phyloP scores from a whole-genome alignment of 1,140 invertebrate genomes.

The Himalopsyche phryganea region DNA sequence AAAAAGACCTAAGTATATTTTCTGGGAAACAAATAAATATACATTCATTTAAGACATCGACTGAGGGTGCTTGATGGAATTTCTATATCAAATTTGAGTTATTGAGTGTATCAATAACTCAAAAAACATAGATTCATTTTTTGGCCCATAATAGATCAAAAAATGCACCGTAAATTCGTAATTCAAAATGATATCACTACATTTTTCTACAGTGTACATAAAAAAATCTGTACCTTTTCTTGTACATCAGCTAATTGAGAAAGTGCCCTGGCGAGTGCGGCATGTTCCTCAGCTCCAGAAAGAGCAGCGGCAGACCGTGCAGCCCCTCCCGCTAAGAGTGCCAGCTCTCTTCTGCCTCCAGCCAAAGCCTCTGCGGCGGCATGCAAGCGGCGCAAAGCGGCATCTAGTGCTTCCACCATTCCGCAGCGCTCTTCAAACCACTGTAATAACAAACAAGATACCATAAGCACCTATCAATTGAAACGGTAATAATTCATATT shows the following conservation, averaged over 20 bases:
- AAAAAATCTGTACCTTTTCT: slow-evolving; percentile 76
- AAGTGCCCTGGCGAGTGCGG: slow-evolving; percentile 84
- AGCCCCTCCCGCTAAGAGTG: slow-evolving; percentile 72
- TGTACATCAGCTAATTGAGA: slow-evolving; percentile 92
- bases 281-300: slow-evolving; percentile 93
- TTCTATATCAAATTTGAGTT: too few relatives aligned
- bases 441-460: slow-evolving; percentile 51
- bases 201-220: too few relatives aligned
- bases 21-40: too few relatives aligned
- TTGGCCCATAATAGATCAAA: too few relatives aligned
- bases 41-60: too few relatives aligned
- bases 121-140: too few relatives aligned
- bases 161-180: too few relatives aligned
- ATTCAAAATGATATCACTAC: too few relatives aligned
- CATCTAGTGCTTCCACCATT: slow-evolving; percentile 90
- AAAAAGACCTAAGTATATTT: too few relatives aligned
- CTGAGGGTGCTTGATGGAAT: too few relatives aligned
- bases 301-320: slow-evolving; percentile 82
- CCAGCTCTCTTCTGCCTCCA: slow-evolving; percentile 81
- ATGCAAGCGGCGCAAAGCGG: slow-evolving; percentile 84
- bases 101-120: too few relatives aligned
- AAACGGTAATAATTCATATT: slow-evolving; percentile 8
- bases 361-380: slow-evolving; percentile 85
- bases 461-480: too few relatives aligned
- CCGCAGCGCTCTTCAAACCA: slow-evolving; percentile 98